Percentiles rank a stretch among this genome's conserved stretches.
These are phyloP conservation scores for Gobio occitaniae DNA, from an alignment of 2,797 vertebrate genomes.

Conservation along the genomic window DNA sequence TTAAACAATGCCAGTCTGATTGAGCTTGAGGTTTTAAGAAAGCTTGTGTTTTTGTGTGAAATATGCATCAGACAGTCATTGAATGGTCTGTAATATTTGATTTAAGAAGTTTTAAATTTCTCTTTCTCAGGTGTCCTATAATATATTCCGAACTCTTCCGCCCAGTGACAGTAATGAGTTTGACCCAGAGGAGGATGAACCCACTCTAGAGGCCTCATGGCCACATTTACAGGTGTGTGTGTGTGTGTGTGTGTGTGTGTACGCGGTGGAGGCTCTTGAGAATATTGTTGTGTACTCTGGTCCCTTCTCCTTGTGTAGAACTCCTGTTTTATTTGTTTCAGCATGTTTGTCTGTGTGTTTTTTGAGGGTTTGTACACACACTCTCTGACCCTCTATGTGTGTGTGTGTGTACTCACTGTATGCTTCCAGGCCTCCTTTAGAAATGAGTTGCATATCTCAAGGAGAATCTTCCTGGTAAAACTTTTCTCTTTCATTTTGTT, in stretches of 20 bases:
- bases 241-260: slow-evolving; percentile 57
- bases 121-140: slow-evolving; percentile 92
- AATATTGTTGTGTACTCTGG: background rate
- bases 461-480: slow-evolving; percentile 71
- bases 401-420: slow-evolving; percentile 64
- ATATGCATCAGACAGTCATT: background rate
- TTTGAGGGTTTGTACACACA: slow-evolving; percentile 26
- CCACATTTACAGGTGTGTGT: slow-evolving; percentile 91
- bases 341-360: slow-evolving; percentile 30
- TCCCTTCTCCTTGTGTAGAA: slow-evolving; percentile 30
- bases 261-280: background rate
- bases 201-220: slow-evolving; percentile 97
- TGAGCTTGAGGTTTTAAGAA: background rate
- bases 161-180: slow-evolving; percentile 99
- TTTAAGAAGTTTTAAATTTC: slow-evolving; percentile 15
- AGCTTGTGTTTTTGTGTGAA: background rate
- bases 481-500: slow-evolving; percentile 46
- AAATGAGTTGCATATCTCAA: slow-evolving; percentile 74
- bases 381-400: slow-evolving; percentile 57
- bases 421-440: slow-evolving; percentile 71
- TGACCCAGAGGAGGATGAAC: slow-evolving; percentile 98
- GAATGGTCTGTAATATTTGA: background rate
- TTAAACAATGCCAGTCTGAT: background rate
- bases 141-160: slow-evolving; percentile 99
- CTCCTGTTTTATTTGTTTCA: slow-evolving; percentile 28